Conservation (phyloP, 1,140 invertebrate genomes). For the Solen grandis region DNA sequence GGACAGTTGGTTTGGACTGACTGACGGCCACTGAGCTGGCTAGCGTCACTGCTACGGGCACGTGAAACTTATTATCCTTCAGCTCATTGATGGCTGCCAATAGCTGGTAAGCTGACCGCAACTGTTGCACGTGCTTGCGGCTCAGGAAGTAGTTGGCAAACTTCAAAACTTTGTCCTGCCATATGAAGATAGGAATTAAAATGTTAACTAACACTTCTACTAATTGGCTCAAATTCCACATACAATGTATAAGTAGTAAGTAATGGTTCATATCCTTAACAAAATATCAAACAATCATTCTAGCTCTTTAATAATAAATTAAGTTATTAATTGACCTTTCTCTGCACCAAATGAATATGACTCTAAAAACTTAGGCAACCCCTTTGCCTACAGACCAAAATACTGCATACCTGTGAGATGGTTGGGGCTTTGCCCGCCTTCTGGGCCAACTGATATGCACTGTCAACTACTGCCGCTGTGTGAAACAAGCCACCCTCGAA, state of each 20-base stretch:
- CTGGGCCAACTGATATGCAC: slow-evolving; percentile 87
- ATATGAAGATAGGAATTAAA: too few relatives aligned
- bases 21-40: slow-evolving; percentile 88
- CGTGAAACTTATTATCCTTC: slow-evolving; percentile 85
- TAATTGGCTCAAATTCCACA: too few relatives aligned
- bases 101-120: slow-evolving; percentile 90
- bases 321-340: too few relatives aligned
- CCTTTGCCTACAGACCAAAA: too few relatives aligned
- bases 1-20: slow-evolving; percentile 86
- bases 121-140: slow-evolving; percentile 92
- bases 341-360: too few relatives aligned
- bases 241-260: too few relatives aligned
- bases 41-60: slow-evolving; percentile 90
- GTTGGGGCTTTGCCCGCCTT: slow-evolving; percentile 87
- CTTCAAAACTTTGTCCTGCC: slow-evolving; percentile 91
- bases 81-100: slow-evolving; percentile 89
- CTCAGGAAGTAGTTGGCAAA: slow-evolving; percentile 95
- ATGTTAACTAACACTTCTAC: too few relatives aligned
- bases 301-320: too few relatives aligned
- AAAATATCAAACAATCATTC: too few relatives aligned
- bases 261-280: too few relatives aligned
- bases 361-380: too few relatives aligned
- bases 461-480: slow-evolving; percentile 87
- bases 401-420: slow-evolving; percentile 67
- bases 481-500: slow-evolving; percentile 94